Conservation (phyloP, 2,113 vertebrate species). For the Peromyscus californicus region DNA sequence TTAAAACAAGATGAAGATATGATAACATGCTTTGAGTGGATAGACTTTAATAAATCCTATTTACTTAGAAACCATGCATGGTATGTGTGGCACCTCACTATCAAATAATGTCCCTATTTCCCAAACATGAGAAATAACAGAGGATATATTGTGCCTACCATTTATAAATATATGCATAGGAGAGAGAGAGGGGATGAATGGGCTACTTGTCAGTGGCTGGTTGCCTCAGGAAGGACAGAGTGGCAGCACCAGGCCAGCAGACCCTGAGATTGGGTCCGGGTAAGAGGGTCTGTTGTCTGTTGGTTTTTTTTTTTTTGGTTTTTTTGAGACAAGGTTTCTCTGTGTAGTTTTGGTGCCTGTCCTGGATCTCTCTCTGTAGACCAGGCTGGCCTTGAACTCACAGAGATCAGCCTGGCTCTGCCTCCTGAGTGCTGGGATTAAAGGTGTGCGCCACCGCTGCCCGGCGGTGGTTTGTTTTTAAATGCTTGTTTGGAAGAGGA, state of each 20-base stretch:
- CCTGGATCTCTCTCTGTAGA: too few relatives aligned
- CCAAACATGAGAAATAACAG: conserved; percentile 56
- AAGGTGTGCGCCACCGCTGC: too few relatives aligned
- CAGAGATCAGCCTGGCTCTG: too few relatives aligned
- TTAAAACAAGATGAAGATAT: conserved; percentile 54
- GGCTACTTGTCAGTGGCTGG: conserved; percentile 43
- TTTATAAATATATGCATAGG: conserved; percentile 75
- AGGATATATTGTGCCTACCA: conserved; percentile 67
- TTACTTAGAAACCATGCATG: conserved; percentile 63
- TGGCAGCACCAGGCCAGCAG: neutral
- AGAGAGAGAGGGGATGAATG: conserved; percentile 63
- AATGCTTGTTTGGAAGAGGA: conserved; percentile 20
- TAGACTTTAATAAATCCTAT: conserved; percentile 57
- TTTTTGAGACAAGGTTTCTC: too few relatives aligned
- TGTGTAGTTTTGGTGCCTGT: too few relatives aligned
- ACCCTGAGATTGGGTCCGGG: neutral
- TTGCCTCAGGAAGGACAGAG: neutral
- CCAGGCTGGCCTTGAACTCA: too few relatives aligned
- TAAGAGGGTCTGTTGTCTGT: neutral
- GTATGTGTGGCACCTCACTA: conserved; percentile 54
- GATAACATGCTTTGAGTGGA: conserved; percentile 60
- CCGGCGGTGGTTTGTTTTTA: neutral
- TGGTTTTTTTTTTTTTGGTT: too few relatives aligned
- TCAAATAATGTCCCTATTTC: conserved; percentile 61
- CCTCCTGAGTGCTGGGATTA: too few relatives aligned